Evolutionary conservation across 53 echinoderm and acorn worm genomes (phyloP).

Genomic region (Patiria pectinifera): DNA sequence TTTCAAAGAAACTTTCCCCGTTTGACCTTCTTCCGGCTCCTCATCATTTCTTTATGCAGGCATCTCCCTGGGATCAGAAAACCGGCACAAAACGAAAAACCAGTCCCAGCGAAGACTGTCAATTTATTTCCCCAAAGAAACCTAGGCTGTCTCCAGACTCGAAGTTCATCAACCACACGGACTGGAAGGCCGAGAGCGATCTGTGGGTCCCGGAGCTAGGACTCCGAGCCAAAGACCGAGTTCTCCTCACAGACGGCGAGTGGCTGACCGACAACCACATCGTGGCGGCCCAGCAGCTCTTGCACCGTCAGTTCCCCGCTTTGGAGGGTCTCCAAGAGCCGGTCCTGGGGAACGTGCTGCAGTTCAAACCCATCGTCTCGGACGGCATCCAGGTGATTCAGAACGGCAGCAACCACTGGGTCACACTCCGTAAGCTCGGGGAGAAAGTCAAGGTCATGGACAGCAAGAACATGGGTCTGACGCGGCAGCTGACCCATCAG

Average conservation of each 20-base stretch:
- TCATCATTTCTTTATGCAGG: neutral
- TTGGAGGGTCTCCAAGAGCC: conserved; percentile 54
- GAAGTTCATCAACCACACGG: neutral
- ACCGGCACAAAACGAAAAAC: conserved; percentile 26
- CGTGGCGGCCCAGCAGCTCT: conserved; percentile 50
- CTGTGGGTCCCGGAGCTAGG: conserved; percentile 42
- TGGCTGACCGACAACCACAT: conserved; percentile 62
- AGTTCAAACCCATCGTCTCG: conserved; percentile 56
- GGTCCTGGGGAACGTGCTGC: conserved; percentile 43
- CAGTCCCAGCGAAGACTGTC: neutral
- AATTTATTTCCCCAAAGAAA: conserved; percentile 6
- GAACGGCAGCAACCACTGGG: conserved; percentile 65
- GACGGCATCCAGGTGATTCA: conserved; percentile 52
- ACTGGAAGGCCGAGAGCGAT: conserved; percentile 4
- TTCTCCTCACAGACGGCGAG: conserved; percentile 18
- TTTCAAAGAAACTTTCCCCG: neutral
- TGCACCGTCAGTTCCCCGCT: conserved; percentile 52
- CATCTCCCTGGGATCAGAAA: neutral
- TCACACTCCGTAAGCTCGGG: conserved; percentile 34
- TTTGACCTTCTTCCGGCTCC: neutral
- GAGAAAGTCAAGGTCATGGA: conserved; percentile 44
- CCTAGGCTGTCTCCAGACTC: neutral
- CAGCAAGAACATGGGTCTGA: conserved; percentile 61
- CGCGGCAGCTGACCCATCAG: conserved; percentile 51
- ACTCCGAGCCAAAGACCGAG: conserved; percentile 22